These are phyloP conservation scores for Pseudomugil gertrudae DNA, from an alignment of 2,797 vertebrate genomes.

Conservation along the genomic window DNA sequence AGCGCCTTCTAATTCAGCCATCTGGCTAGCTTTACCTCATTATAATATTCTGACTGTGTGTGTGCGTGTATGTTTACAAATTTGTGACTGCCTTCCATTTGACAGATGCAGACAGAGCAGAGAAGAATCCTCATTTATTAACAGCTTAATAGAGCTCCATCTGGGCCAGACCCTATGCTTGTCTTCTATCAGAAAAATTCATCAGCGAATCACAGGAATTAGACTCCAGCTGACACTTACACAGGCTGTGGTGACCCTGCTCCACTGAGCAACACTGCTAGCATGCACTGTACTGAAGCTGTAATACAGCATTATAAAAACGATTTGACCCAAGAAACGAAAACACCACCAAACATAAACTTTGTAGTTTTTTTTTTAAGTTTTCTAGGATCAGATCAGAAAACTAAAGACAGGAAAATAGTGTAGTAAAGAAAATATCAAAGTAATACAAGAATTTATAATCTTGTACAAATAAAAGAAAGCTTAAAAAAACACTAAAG, in stretches of 20 bases:
- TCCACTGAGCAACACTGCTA: constrained; percentile 38
- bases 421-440: neutral
- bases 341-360: constrained; percentile 16
- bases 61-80: constrained; percentile 60
- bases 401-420: neutral
- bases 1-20: constrained; percentile 85
- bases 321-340: constrained; percentile 18
- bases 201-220: constrained; percentile 81
- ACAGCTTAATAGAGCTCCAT: constrained; percentile 91
- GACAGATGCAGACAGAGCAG: constrained; percentile 88
- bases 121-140: constrained; percentile 90
- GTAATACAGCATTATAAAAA: constrained; percentile 33
- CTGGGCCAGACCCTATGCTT: constrained; percentile 85
- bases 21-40: constrained; percentile 91
- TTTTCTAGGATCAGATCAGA: constrained; percentile 1
- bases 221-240: constrained; percentile 78
- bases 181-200: constrained; percentile 85
- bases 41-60: constrained; percentile 85
- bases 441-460: too few relatives aligned
- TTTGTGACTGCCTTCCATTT: constrained; percentile 85
- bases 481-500: too few relatives aligned
- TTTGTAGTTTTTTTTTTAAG: neutral
- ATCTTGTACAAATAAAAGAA: neutral
- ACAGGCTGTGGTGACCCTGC: constrained; percentile 69
- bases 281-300: constrained; percentile 36